Percentiles rank a stretch among this genome's conserved stretches.
Evolutionary conservation across 2,113 vertebrate genomes (phyloP).

Genomic region (Zeus faber): DNA sequence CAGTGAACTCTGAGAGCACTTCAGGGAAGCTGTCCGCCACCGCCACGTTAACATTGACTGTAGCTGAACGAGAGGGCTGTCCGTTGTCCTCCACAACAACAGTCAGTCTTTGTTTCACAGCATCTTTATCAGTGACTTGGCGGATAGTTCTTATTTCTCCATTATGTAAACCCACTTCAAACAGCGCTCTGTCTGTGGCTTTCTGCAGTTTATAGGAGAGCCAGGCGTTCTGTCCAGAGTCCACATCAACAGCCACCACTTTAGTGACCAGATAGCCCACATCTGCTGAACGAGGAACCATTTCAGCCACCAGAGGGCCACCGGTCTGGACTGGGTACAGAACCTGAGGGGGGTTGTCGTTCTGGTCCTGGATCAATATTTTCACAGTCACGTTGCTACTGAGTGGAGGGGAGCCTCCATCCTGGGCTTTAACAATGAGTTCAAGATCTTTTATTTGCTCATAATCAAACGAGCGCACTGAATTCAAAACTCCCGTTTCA

Average conservation of each 20-base stretch:
- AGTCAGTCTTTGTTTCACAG: slow-evolving; percentile 1
- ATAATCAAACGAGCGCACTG: slow-evolving; percentile 45
- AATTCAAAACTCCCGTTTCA: slow-evolving; percentile 36
- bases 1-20: slow-evolving; percentile 44
- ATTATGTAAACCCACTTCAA: neutral
- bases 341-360: slow-evolving; percentile 2
- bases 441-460: slow-evolving; percentile 45
- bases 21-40: slow-evolving; percentile 73
- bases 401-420: slow-evolving; percentile 45
- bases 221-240: no score
- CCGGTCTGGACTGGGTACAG: neutral
- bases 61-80: slow-evolving; percentile 70
- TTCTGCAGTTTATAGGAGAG: no score
- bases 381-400: slow-evolving; percentile 10
- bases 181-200: neutral
- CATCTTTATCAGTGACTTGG: slow-evolving; percentile 1
- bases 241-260: neutral
- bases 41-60: slow-evolving; percentile 58
- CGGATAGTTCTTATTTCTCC: neutral
- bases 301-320: neutral
- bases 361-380: slow-evolving; percentile 27
- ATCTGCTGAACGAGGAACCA: neutral
- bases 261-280: neutral
- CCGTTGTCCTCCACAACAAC: slow-evolving; percentile 2
- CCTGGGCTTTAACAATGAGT: slow-evolving; percentile 37